A percentile compares a stretch with the other conserved stretches of the same genome.
Evolutionary conservation across 2,797 vertebrate genomes (phyloP).

Genomic region (Microctenopoma lineatum): DNA sequence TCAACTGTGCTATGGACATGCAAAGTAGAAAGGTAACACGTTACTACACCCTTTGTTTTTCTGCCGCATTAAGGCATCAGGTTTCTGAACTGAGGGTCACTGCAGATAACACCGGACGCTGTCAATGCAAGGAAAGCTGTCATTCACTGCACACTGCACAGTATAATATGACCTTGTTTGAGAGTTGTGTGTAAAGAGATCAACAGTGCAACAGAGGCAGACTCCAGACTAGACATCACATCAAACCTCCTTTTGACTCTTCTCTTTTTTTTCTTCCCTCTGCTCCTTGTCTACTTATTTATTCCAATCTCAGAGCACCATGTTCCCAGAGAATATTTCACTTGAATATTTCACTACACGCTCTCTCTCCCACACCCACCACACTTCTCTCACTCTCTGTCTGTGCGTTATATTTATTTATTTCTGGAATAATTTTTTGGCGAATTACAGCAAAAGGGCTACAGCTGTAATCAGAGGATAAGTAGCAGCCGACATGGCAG

Average conservation of each 20-base stretch:
- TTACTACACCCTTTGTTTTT: neutral
- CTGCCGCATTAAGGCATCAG: neutral
- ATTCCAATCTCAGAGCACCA: conserved; percentile 76
- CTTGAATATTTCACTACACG: conserved; percentile 76
- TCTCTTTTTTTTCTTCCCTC: conserved; percentile 45
- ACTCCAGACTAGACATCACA: conserved; percentile 59
- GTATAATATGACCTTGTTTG: conserved; percentile 58
- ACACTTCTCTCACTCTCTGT: conserved; percentile 38
- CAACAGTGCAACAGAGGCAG: conserved; percentile 50
- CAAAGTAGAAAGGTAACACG: neutral
- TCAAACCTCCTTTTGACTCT: conserved; percentile 60
- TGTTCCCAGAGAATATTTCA: conserved; percentile 73
- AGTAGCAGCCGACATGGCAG: conserved; percentile 84
- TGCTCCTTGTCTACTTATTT: conserved; percentile 69
- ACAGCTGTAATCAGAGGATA: conserved; percentile 85
- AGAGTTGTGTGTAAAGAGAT: conserved; percentile 57
- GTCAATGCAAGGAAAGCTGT: conserved; percentile 33
- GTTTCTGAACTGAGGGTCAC: conserved; percentile 28
- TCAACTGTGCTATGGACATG: neutral
- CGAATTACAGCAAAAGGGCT: conserved; percentile 81
- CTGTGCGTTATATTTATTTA: conserved; percentile 77
- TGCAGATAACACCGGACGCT: conserved; percentile 25
- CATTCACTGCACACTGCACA: conserved; percentile 11
- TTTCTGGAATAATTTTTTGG: conserved; percentile 79
- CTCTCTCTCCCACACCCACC: conserved; percentile 14